Evolutionary conservation across 1,140 invertebrate species (phyloP).

Genomic region (Berghia stephanieae): DNA sequence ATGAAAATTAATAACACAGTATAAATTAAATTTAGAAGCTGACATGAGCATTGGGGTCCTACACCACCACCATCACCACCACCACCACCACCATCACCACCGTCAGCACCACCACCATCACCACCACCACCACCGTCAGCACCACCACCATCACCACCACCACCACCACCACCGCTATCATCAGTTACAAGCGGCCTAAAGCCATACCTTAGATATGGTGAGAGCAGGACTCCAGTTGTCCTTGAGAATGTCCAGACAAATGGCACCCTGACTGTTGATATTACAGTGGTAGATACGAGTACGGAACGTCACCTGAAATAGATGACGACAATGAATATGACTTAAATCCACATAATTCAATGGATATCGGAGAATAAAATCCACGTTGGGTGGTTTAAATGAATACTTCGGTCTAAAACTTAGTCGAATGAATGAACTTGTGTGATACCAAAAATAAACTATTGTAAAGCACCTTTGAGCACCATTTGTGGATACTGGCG

Average conservation of each 20-base stretch:
- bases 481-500: too few species aligned
- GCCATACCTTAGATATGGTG: constrained; percentile 60
- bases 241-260: constrained; percentile 68
- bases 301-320: constrained; percentile 88
- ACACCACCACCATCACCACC: constrained; percentile 1
- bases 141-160: constrained; percentile 13
- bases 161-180: not conserved
- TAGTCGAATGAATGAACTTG: too few species aligned
- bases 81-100: constrained; percentile 9
- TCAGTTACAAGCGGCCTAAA: not conserved
- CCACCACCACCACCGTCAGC: not conserved
- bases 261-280: constrained; percentile 67
- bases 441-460: too few species aligned
- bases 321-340: too few species aligned
- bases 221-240: constrained; percentile 67
- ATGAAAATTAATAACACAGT: constrained; percentile 3
- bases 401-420: constrained; percentile 64
- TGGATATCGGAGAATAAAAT: constrained; percentile 57
- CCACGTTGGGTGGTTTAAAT: constrained; percentile 71
- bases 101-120: not conserved
- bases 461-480: too few species aligned
- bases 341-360: too few species aligned
- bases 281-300: constrained; percentile 68
- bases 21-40: too few species aligned
- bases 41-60: too few species aligned